Conservation (phyloP, 2,797 vertebrate species). For the Platalea minor region DNA sequence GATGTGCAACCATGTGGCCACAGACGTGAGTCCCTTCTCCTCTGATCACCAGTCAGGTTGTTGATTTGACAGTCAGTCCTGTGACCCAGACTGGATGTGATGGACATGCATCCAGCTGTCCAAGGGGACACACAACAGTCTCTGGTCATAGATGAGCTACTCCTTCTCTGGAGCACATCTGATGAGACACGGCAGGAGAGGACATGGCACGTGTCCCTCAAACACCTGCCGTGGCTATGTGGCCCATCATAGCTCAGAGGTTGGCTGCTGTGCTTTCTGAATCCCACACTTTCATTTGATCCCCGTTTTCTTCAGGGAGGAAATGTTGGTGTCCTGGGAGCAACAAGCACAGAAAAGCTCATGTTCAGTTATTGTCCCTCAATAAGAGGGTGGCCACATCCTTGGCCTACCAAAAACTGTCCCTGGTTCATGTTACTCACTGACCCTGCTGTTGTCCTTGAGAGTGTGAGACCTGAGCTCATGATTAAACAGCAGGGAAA, state of each 20-base stretch:
- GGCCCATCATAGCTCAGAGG: accelerated
- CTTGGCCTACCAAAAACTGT: not conserved
- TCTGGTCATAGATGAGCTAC: not conserved
- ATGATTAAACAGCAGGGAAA: not conserved
- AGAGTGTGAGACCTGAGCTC: not conserved
- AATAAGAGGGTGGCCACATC: not conserved
- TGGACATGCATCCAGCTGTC: not conserved
- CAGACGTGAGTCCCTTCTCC: not conserved
- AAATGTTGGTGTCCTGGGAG: not conserved
- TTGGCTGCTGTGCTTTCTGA: not conserved
- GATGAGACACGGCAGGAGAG: not conserved
- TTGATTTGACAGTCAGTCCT: not conserved
- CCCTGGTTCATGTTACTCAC: not conserved
- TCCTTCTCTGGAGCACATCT: not conserved
- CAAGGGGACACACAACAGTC: not conserved
- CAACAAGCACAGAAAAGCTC: not conserved
- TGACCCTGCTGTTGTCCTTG: not conserved
- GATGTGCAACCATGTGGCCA: not conserved
- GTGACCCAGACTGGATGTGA: not conserved
- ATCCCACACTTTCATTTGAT: not conserved
- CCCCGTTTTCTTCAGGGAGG: not conserved
- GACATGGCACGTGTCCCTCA: accelerated
- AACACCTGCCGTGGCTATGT: not conserved
- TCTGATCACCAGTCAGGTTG: not conserved
- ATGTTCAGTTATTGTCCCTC: not conserved